Base-by-base conservation (phyloP, 2,797 vertebrate genomes). In the Toxotes lorentzi region DNA sequence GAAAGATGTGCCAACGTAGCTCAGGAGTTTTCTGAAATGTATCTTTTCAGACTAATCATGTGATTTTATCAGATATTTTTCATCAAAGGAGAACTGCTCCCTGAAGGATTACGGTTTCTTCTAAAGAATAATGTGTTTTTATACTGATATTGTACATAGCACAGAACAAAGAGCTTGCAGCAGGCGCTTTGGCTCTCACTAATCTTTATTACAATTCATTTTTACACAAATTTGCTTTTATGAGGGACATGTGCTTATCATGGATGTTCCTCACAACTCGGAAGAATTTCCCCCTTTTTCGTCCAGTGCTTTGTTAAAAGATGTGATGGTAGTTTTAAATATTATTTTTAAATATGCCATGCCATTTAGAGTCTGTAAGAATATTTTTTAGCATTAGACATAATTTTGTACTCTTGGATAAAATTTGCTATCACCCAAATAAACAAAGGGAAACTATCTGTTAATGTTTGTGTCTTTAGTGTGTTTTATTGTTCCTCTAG, bases 381-480 rank as follows among this genome's bases (percentile, higher is more conserved):
- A 69, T 79, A 64, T 87, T 73, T 89, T 83, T 17, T 73, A 80
- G 85, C 62, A 70, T 68, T 68, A 72, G 19, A 71, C 81, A 41
- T 59, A 5, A 58, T 87, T 89, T 91, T 86, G 57, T 87, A 83
- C 58, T 73, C 50, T 78, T 74, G 82, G 41, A 86, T 87, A 40
- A 76, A 76, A 63, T 69, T 30, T 70, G 50, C 57, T 79, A 57
- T 69, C 75, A 67, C 56, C 60, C 57, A 82, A 90, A 90, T 91
- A 83, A 89, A 88, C 17, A 73, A 83, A 82, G 62, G 73, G 56
- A 86, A 83, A 61, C n/a, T 24, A 57, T 56, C 2, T 38, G 9
- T 32, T 16, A 16, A 30, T 40, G 19, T 9, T 50, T 38, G 24
- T 78, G 64, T 83, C 41, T 81, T 78, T 13, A 68, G n/a, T 82